Conservation (phyloP, 2,113 vertebrate genomes). For the Petrocephalus microphthalmus region DNA sequence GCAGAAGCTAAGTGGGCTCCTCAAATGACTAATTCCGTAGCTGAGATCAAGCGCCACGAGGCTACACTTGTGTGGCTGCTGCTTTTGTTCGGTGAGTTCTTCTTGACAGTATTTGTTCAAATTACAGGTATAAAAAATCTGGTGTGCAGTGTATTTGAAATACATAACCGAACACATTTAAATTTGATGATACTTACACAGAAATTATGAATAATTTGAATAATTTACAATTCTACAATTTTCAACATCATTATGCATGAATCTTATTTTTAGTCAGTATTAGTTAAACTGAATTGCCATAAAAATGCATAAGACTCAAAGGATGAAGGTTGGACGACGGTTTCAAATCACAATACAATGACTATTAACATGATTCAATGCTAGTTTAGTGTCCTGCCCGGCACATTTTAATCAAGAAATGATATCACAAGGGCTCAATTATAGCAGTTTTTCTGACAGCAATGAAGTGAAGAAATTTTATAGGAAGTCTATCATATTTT, state of each 20-base stretch:
- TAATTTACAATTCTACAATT: not conserved
- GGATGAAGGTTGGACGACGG: not conserved
- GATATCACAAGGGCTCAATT: not conserved
- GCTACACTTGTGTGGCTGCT: not conserved
- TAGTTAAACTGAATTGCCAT: not conserved
- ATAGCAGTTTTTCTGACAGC: not conserved
- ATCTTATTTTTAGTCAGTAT: not conserved
- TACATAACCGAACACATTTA: not conserved
- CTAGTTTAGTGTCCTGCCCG: not conserved
- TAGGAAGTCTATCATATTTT: not conserved
- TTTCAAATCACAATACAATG: not conserved
- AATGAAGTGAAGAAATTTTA: not conserved
- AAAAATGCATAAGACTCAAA: not conserved
- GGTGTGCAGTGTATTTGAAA: not conserved
- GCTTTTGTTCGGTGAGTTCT: conserved; percentile 16
- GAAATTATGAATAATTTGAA: not conserved
- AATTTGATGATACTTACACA: not conserved
- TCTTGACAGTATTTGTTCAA: not conserved
- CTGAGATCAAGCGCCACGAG: not conserved
- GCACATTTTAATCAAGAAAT: not conserved
- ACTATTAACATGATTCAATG: not conserved
- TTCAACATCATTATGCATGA: not conserved
- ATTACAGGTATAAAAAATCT: not conserved
- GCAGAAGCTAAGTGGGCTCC: too few species aligned
- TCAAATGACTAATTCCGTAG: not conserved